Evolutionary conservation across 2,113 vertebrate species (phyloP), one percentile per base, ranked within the genome.

Genomic region (Poeciliopsis turrubarensis): DNA sequence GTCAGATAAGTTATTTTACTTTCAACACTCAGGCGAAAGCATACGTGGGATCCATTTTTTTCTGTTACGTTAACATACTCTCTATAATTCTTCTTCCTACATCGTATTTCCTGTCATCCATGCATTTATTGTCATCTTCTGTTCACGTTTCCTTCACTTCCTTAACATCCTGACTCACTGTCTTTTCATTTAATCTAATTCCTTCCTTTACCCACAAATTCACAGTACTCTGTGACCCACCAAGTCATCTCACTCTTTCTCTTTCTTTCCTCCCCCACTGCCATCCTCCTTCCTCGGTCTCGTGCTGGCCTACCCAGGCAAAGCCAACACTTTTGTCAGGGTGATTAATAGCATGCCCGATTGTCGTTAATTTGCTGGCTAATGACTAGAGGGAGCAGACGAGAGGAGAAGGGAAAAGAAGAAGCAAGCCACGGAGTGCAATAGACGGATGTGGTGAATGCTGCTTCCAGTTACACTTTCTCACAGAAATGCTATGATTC

Each of bases 291-390:
- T 74, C 71, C 82, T 54, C 66, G 64, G 76, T 87, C 80, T 83
- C 61, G 90, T 95, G 95, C 93, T 91, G 88, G 82, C 92, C 88
- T 93, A 94, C 94, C 83, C 85, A 87, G 94, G 94, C 89, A 93
- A 91, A 93, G 94, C 96, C 95, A 94, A 95, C 92, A 95, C 96
- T 95, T 96, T 97, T 99, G 98, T 98, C 97, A 98, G 94, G 85
- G 97, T 99, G 98, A 99, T 99, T 98, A 99, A 99, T 99, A 97
- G 97, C 93, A 86, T 82, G 89, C 94, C 93, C 95, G 94, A 95
- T 95, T 95, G 96, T 94, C 95, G 96, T 97, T 99, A 99, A 99
- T 99, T 99, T 97, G 97, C 94, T 96, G 95, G 97, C 96, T 99
- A 99, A 99, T 99, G 98, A 97, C 96, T 96, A 95, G 94, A 88